Base-by-base conservation (phyloP, 2,113 vertebrate species). In the Anseranas semipalmata region DNA sequence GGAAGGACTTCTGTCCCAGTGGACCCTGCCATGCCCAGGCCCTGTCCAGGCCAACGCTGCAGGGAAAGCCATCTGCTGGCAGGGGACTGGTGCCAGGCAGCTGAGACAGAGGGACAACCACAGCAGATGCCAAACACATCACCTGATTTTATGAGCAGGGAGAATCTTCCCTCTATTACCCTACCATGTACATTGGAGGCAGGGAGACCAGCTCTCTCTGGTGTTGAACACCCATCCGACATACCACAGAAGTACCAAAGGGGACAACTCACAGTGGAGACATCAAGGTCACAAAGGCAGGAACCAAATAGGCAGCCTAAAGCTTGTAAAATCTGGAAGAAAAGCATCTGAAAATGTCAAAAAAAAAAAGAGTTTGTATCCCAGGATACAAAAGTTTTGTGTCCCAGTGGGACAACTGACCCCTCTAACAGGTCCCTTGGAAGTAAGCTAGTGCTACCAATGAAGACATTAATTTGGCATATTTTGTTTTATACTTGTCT, bases 21-120 rank as follows among this genome's bases (percentile, higher is more conserved):
- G 20, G 7, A 37, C 9, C 4, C 5, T 18, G 18, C 28, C 20
- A 12, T 35, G 86, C 32, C 48, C 50, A 73, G 41, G 22, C 30
- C 30, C 20, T 53, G 27, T 28, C 28, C 50, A 53, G n/a, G 65
- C 22, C n/a, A 62, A 19, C 0, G 1, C 19, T 35, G 50, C n/a
- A 6, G 33, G 20, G 27, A 18, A 59, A 60, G 52, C 55, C 21
- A 65, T 60, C 59, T 65, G 59, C 17, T 1, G 2, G 32, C 48
- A 19, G 3, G 62, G 41, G 4, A 87, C 33, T 59, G 14, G 14
- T 30, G 43, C 37, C n/a, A 25, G 19, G 58, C 46, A 67, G 58
- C 4, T 5, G 28, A 82, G 15, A 62, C 0, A 1, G 53, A 52
- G 20, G 8, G 37, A 18, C 6, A 74, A 35, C 27, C 45, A 27